A percentile compares a stretch with the other conserved stretches of the same genome.
Conservation (phyloP, 2,113 vertebrate genomes). For the Galbula dea region DNA sequence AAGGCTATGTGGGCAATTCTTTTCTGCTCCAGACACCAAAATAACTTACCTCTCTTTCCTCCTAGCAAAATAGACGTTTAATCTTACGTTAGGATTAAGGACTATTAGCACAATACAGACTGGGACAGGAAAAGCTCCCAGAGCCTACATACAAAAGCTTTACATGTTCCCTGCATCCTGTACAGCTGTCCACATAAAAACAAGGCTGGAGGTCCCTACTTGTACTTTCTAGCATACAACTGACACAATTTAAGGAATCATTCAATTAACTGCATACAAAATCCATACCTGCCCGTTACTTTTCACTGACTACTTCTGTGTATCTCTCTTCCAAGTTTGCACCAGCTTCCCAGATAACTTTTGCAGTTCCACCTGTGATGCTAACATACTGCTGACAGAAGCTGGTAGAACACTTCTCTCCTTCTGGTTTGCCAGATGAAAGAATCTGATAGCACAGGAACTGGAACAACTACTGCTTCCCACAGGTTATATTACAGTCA, state of each 20-base stretch:
- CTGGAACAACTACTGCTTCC: background rate
- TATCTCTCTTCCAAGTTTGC: background rate
- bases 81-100: background rate
- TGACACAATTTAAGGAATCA: background rate
- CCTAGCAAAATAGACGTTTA: background rate
- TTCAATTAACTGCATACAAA: background rate
- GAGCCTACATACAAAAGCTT: background rate
- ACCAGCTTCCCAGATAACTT: background rate
- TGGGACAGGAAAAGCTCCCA: background rate
- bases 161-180: background rate
- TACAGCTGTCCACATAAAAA: background rate
- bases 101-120: background rate
- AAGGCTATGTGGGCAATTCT: constrained; percentile 5
- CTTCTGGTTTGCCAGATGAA: background rate
- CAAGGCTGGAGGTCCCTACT: background rate
- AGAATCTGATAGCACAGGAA: background rate
- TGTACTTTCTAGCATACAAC: background rate
- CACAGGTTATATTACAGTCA: background rate
- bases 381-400: background rate
- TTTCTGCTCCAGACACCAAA: background rate
- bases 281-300: background rate
- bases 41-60: background rate
- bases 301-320: background rate
- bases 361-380: background rate
- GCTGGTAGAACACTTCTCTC: background rate